Evolutionary conservation across 2,888 invertebrate genomes (phyloP).

Genomic region (Tipula lateralis): DNA sequence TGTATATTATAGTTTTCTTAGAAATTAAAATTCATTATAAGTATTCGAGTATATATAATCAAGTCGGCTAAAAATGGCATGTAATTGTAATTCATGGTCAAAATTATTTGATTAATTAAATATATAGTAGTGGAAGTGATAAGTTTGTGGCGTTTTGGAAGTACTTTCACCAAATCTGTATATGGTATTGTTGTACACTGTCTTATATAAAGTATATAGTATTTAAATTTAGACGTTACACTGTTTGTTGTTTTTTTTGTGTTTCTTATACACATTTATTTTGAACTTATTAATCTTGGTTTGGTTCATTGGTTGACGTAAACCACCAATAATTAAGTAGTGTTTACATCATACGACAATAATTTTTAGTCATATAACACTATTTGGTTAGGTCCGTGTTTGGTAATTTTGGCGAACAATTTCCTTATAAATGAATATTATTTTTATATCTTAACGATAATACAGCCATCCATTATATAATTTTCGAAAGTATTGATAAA

Average conservation of each 20-base stretch:
- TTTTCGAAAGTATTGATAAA: neutral
- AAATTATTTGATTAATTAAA: neutral
- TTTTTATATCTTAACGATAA: neutral
- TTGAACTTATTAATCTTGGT: neutral
- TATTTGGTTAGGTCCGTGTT: neutral
- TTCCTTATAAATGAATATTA: neutral
- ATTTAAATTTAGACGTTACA: neutral
- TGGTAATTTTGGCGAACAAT: neutral
- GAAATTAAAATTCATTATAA: slow-evolving; percentile 11
- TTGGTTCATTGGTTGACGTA: neutral
- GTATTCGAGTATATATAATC: neutral
- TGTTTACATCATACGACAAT: neutral
- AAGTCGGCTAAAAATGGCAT: neutral
- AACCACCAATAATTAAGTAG: neutral
- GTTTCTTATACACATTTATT: neutral
- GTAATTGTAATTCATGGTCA: slow-evolving; percentile 15
- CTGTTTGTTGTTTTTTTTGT: neutral
- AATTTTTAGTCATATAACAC: neutral
- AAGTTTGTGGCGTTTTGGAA: neutral
- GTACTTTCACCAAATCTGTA: neutral
- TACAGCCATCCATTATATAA: neutral
- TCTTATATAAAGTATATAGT: neutral
- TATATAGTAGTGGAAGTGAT: neutral
- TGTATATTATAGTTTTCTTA: neutral
- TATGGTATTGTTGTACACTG: neutral